Evolutionary conservation across 1,140 invertebrate species (phyloP), one percentile per base, ranked within the genome.

Genomic region (Eriosoma lanigerum): DNA sequence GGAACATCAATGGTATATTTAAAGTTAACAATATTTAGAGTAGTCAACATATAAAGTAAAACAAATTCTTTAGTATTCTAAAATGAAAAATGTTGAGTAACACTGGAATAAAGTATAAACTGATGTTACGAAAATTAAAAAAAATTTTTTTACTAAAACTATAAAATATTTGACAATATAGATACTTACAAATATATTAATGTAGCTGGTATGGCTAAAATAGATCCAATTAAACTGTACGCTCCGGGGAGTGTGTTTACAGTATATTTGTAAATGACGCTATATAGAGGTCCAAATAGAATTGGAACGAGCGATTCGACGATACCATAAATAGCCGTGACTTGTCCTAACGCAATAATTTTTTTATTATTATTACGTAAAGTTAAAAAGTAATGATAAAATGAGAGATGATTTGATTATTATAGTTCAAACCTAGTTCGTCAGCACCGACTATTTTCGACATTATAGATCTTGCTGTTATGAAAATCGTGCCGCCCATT

Each of bases 231-330:
- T 24, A 94, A 87, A 84, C 92, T 93, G 85, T 93, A 93, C 26
- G 92, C 91, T 48, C 92, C 92, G 3, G 93, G 92, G 84, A 93
- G 89, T 1, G 88, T 89, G 56, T 90, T 87, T 80, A 93, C 87
- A 0, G 92, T 93, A 1, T 90, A 88, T 6, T 89, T 89, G 83
- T 93, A 94, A 17, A 93, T 86, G 0, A 89, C 89, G 32, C 91
- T 92, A 83, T 93, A 93, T 90, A 93, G 92, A 0, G 93, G 92
- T 0, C 91, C 91, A 85, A 92, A 93, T 4, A 93, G 88, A 58
- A 93, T 86, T 5, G 92, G 92, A 89, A 93, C 92, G 82, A 93
- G 87, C 0, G 92, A 91, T 85, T 93, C 92, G 56, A 76, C 52
- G 15, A 82, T 76, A 0, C 93, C 92, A 82, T 93, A 93, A 62